phyloP scores from a whole-genome alignment of 2,888 invertebrate genomes.

The Rhyacophila evoluta region DNA sequence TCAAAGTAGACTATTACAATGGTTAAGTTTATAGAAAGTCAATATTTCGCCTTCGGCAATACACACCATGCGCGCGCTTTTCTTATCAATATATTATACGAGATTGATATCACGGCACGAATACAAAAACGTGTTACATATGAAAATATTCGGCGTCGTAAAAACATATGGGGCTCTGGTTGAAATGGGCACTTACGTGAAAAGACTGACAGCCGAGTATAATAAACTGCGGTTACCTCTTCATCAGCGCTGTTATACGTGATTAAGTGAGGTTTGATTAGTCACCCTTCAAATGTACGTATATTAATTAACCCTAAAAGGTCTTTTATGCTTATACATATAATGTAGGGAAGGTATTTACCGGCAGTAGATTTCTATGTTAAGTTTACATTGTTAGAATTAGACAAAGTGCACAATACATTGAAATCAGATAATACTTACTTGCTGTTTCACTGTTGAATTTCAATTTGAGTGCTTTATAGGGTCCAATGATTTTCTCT shows the following conservation, averaged over 20 bases:
- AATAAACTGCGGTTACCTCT: slow-evolving; percentile 19
- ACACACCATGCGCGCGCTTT: background rate
- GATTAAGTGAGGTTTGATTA: slow-evolving; percentile 24
- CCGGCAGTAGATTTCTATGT: background rate
- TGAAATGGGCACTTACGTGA: background rate
- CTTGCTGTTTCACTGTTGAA: background rate
- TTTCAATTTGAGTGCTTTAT: no score
- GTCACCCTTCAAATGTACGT: slow-evolving; percentile 18
- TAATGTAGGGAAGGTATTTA: background rate
- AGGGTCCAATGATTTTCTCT: no score
- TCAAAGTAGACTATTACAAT: no score
- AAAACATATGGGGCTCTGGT: background rate
- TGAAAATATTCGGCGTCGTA: slow-evolving; percentile 2
- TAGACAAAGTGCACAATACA: background rate
- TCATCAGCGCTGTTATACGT: slow-evolving; percentile 14
- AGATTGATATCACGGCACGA: background rate
- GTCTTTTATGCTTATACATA: background rate
- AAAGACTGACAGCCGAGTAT: slow-evolving; percentile 6
- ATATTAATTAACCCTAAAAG: slow-evolving; percentile 19
- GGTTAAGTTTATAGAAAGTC: slow-evolving; percentile 12
- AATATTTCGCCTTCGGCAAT: background rate
- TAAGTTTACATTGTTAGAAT: background rate
- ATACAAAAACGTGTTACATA: slow-evolving; percentile 10
- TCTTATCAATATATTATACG: slow-evolving; percentile 21
- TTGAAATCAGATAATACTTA: background rate